These are phyloP conservation scores for Trissolcus basalis DNA, from an alignment of 1,140 invertebrate species.

Conservation along the genomic window DNA sequence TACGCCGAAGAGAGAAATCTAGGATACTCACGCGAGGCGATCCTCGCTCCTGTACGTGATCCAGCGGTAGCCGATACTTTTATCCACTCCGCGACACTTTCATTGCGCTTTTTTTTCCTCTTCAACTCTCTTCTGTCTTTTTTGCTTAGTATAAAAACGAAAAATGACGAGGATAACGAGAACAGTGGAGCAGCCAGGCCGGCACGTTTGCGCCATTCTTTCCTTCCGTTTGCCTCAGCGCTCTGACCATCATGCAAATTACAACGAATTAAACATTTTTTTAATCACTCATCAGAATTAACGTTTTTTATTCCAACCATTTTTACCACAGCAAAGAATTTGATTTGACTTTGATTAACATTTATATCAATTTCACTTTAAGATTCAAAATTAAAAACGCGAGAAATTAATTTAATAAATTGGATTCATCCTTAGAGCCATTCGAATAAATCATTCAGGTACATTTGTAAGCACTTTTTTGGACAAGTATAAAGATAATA, in stretches of 20 bases:
- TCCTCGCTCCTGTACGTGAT: constrained; percentile 28
- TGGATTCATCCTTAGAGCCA: no score
- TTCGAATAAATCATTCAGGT: no score
- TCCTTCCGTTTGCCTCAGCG: constrained; percentile 10
- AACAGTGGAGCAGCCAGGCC: not conserved
- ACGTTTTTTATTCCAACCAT: not conserved
- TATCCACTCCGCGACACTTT: constrained; percentile 34
- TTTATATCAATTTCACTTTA: no score
- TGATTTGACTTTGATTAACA: not conserved
- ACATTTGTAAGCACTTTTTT: not conserved
- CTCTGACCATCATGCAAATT: constrained; percentile 27
- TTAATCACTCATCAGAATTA: constrained; percentile 9
- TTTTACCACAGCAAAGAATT: not conserved
- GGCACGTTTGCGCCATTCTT: constrained; percentile 16
- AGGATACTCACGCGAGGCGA: constrained; percentile 25
- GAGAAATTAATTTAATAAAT: no score
- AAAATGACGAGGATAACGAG: constrained; percentile 33
- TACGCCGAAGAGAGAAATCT: constrained; percentile 48
- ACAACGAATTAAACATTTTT: constrained; percentile 16
- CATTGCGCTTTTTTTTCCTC: constrained; percentile 12
- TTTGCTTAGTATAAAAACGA: constrained; percentile 13
- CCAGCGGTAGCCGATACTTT: constrained; percentile 27
- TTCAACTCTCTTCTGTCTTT: not conserved
- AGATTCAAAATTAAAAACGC: no score
- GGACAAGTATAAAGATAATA: constrained; percentile 13